Evolutionary conservation across 2,888 invertebrate species (phyloP).

Genomic region (Hymenopus coronatus): DNA sequence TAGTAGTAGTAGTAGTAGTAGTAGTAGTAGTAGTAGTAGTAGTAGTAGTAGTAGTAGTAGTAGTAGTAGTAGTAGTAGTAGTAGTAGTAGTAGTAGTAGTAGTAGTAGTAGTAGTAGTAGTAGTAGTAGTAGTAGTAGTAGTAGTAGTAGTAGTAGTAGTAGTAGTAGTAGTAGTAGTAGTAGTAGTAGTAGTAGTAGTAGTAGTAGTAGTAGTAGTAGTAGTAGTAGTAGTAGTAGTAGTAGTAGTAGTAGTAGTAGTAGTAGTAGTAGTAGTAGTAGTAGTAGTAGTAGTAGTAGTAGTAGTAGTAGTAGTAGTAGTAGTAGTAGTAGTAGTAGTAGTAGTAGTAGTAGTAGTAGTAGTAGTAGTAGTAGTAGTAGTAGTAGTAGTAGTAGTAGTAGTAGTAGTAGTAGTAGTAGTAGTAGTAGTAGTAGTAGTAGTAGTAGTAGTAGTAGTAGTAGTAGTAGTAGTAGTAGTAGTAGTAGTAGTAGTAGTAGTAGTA

Average conservation of each 20-base stretch:
- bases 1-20: constrained; percentile 10
- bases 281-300: constrained; percentile 10
- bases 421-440: constrained; percentile 10
- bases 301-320: constrained; percentile 10
- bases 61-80: constrained; percentile 10
- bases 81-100: constrained; percentile 10
- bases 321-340: constrained; percentile 10
- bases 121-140: constrained; percentile 10
- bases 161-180: constrained; percentile 10
- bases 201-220: constrained; percentile 10
- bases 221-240: constrained; percentile 10
- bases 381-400: constrained; percentile 10
- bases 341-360: constrained; percentile 10
- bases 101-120: constrained; percentile 10
- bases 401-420: constrained; percentile 10
- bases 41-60: constrained; percentile 10
- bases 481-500: constrained; percentile 10
- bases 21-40: constrained; percentile 10
- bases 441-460: constrained; percentile 10
- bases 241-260: constrained; percentile 10
- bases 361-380: constrained; percentile 10
- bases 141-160: constrained; percentile 10
- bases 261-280: constrained; percentile 10
- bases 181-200: constrained; percentile 10
- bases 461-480: constrained; percentile 10